Evolutionary conservation across 2,888 invertebrate species (phyloP).

Genomic region (Clistopyga incitator): DNA sequence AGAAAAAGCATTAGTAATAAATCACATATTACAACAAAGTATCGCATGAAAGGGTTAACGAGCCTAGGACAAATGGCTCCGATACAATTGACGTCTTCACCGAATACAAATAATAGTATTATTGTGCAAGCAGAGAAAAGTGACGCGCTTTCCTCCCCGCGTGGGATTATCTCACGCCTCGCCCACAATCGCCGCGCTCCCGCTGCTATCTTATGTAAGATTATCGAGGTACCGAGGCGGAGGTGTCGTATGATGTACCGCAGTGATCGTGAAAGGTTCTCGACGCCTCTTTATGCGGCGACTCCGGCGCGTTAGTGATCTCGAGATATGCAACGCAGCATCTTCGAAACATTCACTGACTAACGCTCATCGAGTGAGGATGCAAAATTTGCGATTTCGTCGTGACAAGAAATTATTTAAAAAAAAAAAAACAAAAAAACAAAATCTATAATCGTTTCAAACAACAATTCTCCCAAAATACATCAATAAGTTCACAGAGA

Average conservation of each 20-base stretch:
- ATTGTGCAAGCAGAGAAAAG: slow-evolving; percentile 44
- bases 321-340: slow-evolving; percentile 31
- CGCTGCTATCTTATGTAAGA: slow-evolving; percentile 68
- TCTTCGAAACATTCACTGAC: slow-evolving; percentile 70
- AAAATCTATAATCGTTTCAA: slow-evolving; percentile 5
- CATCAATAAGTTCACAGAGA: background rate
- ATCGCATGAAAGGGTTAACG: background rate
- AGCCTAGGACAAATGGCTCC: background rate
- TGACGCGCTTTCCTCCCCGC: slow-evolving; percentile 63
- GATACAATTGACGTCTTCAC: slow-evolving; percentile 34
- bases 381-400: background rate
- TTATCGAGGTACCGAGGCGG: slow-evolving; percentile 51
- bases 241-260: slow-evolving; percentile 55
- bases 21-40: background rate
- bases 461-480: background rate
- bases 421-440: slow-evolving; percentile 7
- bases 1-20: background rate
- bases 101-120: slow-evolving; percentile 43
- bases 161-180: slow-evolving; percentile 81
- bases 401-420: slow-evolving; percentile 35
- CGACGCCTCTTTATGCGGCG: slow-evolving; percentile 46
- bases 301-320: slow-evolving; percentile 16
- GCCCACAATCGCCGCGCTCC: slow-evolving; percentile 74
- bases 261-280: slow-evolving; percentile 79
- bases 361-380: slow-evolving; percentile 34